Evolutionary conservation across 2,797 vertebrate species (phyloP).

Genomic region (Poecilia gillii): DNA sequence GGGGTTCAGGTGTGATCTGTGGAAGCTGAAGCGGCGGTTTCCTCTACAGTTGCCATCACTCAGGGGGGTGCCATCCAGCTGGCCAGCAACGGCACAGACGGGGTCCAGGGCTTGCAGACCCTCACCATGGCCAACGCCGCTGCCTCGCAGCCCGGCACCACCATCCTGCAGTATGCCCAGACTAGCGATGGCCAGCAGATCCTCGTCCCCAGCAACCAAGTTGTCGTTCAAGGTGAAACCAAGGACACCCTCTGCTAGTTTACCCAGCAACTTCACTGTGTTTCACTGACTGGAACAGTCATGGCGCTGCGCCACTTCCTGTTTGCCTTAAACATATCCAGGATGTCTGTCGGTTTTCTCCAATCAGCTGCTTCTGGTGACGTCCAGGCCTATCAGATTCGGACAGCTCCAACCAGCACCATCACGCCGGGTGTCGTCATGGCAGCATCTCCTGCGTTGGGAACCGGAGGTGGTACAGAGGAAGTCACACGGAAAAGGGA

Average conservation of each 20-base stretch:
- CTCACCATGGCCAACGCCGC: conserved; percentile 95
- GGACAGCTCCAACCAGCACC: conserved; percentile 91
- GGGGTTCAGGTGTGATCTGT: neutral
- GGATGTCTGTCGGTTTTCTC: neutral
- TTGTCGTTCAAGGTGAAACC: conserved; percentile 96
- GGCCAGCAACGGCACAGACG: conserved; percentile 98
- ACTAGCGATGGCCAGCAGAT: conserved; percentile 99
- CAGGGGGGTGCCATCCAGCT: conserved; percentile 98
- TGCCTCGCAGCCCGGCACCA: conserved; percentile 89
- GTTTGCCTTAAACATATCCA: neutral
- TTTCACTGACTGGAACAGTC: neutral
- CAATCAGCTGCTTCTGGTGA: conserved; percentile 93
- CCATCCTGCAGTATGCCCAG: conserved; percentile 98
- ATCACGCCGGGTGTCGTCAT: conserved; percentile 95
- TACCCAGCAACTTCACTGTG: neutral
- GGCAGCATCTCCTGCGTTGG: conserved; percentile 92
- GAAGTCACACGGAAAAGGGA: conserved; percentile 97
- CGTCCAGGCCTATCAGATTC: conserved; percentile 98
- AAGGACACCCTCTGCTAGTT: conserved; percentile 41
- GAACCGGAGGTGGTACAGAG: conserved; percentile 87
- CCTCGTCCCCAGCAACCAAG: conserved; percentile 98
- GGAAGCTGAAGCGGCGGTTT: neutral
- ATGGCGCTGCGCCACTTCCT: neutral
- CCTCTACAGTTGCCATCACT: conserved; percentile 92
- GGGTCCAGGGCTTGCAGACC: conserved; percentile 94